These are phyloP conservation scores for Corythornis vintsioides DNA, from an alignment of 2,113 vertebrate genomes.

Conservation along the genomic window DNA sequence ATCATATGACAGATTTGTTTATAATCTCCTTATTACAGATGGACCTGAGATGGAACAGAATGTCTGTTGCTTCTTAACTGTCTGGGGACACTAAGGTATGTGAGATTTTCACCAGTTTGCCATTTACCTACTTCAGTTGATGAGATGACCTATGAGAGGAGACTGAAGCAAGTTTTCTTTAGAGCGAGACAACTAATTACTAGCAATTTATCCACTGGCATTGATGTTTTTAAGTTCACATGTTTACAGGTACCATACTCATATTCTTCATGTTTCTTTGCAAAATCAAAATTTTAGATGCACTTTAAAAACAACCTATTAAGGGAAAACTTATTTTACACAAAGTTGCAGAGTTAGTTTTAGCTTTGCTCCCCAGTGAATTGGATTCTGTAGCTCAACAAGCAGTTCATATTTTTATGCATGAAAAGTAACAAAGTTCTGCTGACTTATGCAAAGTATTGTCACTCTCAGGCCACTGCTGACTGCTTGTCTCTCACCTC, in stretches of 20 bases:
- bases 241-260: not conserved
- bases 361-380: not conserved
- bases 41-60: not conserved
- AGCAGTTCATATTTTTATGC: not conserved
- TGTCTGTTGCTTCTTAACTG: not conserved
- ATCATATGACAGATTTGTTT: not conserved
- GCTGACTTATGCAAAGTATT: not conserved
- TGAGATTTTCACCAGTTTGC: not conserved
- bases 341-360: not conserved
- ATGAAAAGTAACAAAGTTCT: not conserved
- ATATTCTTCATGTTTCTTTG: not conserved
- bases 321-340: not conserved
- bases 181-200: not conserved
- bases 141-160: not conserved
- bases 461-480: not conserved
- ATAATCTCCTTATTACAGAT: not conserved
- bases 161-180: not conserved
- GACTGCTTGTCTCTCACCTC: not conserved
- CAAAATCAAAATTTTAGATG: not conserved
- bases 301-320: not conserved
- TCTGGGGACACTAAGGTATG: not conserved
- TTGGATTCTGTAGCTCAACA: not conserved
- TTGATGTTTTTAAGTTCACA: not conserved
- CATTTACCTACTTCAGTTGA: not conserved
- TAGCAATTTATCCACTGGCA: not conserved